phyloP scores from a whole-genome alignment of 2,888 invertebrate genomes.

The Calliopum simillimum region DNA sequence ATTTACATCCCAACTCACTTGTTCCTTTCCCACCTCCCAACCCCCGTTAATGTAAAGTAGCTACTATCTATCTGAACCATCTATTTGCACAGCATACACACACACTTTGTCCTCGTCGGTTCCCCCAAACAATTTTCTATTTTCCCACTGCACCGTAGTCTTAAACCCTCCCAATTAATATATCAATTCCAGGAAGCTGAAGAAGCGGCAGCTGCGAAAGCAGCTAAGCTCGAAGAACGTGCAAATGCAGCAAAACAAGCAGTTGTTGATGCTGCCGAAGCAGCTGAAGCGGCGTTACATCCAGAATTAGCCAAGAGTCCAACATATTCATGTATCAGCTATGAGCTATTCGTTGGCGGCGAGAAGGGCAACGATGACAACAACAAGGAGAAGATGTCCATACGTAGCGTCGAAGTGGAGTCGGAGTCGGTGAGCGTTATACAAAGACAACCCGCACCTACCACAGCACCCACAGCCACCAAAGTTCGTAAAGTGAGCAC shows the following conservation, averaged over 20 bases:
- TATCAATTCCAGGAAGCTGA: slow-evolving; percentile 79
- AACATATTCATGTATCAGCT: slow-evolving; percentile 92
- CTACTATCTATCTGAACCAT: too few relatives aligned
- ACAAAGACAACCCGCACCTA: slow-evolving; percentile 69
- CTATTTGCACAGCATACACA: slow-evolving; percentile 15
- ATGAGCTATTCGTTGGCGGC: slow-evolving; percentile 90
- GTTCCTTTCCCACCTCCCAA: neutral
- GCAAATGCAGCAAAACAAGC: slow-evolving; percentile 77
- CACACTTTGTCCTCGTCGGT: slow-evolving; percentile 19
- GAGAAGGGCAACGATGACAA: slow-evolving; percentile 91
- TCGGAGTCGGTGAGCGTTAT: slow-evolving; percentile 92
- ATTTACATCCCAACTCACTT: neutral
- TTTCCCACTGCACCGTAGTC: slow-evolving; percentile 42
- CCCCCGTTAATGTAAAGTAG: neutral
- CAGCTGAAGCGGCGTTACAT: slow-evolving; percentile 69
- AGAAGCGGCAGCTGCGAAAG: slow-evolving; percentile 77
- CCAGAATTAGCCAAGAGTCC: slow-evolving; percentile 86
- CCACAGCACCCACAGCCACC: slow-evolving; percentile 69
- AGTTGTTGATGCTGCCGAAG: slow-evolving; percentile 66
- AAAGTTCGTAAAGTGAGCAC: slow-evolving; percentile 93
- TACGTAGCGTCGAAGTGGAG: slow-evolving; percentile 88
- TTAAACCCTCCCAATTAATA: slow-evolving; percentile 46
- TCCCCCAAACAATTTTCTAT: neutral
- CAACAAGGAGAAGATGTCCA: slow-evolving; percentile 91
- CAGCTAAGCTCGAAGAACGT: slow-evolving; percentile 68